These are phyloP conservation scores for Bubalus kerabau DNA, from an alignment of 2,113 vertebrate genomes.

Conservation along the genomic window DNA sequence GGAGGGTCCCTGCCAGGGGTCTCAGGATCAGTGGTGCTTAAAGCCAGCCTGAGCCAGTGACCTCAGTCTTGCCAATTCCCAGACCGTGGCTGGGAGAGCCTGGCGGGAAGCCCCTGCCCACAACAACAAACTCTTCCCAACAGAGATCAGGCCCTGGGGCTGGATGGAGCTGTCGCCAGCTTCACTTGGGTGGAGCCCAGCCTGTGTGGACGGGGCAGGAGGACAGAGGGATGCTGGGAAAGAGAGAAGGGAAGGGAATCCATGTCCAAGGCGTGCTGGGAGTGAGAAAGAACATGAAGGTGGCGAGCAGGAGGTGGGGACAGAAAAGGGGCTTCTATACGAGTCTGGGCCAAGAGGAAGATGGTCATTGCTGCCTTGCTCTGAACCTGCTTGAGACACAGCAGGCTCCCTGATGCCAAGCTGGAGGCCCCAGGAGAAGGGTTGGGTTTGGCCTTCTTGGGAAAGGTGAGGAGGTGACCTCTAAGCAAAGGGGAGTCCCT, in stretches of 20 bases:
- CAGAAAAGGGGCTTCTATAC: neutral
- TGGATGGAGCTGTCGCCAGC: neutral
- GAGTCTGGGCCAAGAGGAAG: neutral
- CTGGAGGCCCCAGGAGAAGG: neutral
- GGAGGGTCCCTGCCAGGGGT: neutral
- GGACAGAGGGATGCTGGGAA: neutral
- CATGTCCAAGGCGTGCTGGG: neutral
- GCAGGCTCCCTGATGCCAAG: neutral
- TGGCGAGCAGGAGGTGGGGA: neutral
- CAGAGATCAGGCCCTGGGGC: neutral
- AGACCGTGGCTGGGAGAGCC: neutral
- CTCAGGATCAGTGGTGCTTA: neutral
- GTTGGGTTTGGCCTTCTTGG: neutral
- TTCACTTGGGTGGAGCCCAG: neutral
- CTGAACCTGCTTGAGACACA: accelerated
- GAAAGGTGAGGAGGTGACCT: neutral
- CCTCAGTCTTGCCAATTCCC: neutral
- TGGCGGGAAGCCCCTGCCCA: neutral
- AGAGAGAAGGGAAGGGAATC: neutral
- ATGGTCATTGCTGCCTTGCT: neutral
- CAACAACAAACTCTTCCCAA: neutral
- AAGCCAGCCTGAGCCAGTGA: neutral
- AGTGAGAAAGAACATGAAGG: neutral
- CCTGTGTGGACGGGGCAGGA: too few species aligned
- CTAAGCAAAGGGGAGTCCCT: neutral